Evolutionary conservation across 2,113 vertebrate species (phyloP), one percentile per base, ranked within the genome.

Genomic region (Gyps fulvus): DNA sequence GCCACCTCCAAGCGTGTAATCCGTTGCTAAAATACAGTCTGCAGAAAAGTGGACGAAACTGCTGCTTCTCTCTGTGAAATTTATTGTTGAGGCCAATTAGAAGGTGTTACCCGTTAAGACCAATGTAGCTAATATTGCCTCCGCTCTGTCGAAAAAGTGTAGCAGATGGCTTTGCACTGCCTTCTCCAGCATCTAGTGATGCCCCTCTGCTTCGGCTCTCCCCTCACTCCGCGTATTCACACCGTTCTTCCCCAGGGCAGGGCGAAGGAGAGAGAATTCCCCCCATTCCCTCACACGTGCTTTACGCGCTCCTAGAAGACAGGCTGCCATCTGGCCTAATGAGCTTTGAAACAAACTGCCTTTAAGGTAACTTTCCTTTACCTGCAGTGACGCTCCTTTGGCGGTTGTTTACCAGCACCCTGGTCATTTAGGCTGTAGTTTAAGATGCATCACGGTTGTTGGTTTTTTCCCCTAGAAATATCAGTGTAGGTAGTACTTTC

Each of bases 311-410:
- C 95, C 78, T 95, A 32, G 89, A 94, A 94, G 91, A 82, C 82
- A 83, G 63, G 59, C 71, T 95, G 90, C 93, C 94, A 95, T 81
- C 91, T 97, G 93, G 83, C 79, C 90, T 94, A 91, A 96, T 52
- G 82, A 91, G 84, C 74, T 91, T 74, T 59, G 87, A 70, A 85
- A 88, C 74, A 94, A 94, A 94, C 82, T 90, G 93, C 85, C 77
- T 91, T 93, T 54, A 94, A 90, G 93, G 91, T 32, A 95, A 94
- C 93, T 94, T 90, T 87, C 65, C 57, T 85, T 83, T 67, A 93
- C 82, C 94, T 97, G 74, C n/a, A 12, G 62, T 18, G 23, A 43
- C 0, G 1, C 61, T 96, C 87, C 95, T 96, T 70, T 88, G 93
- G 93, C 1, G 55, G 87, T 23, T 95, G 66, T 91, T 95, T 91